These are phyloP conservation scores for Cliona cf. orientalis DNA, from an alignment of 37 sponge, comb jelly and placozoan species.

Conservation along the genomic window DNA sequence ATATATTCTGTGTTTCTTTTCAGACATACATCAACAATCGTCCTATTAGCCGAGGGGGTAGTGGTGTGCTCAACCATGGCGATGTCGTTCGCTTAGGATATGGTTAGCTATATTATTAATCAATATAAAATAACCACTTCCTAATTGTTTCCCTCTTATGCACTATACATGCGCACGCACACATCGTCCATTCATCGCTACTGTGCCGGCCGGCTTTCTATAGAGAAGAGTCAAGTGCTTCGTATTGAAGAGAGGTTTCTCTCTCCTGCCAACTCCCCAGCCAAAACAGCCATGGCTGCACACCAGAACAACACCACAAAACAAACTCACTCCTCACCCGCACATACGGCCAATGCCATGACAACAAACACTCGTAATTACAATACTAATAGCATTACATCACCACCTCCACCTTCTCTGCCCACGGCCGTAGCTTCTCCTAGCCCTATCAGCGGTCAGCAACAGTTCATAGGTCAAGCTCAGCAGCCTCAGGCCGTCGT, in stretches of 20 bases:
- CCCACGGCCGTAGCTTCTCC: neutral
- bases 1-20: neutral
- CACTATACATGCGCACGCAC: too few relatives aligned
- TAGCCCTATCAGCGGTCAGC: too few relatives aligned
- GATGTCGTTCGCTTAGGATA: conserved; percentile 50
- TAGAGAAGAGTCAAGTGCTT: conserved; percentile 38
- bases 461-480: too few relatives aligned
- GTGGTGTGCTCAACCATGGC: conserved; percentile 9
- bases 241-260: conserved; percentile 14
- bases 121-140: too few relatives aligned
- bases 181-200: neutral
- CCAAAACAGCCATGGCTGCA: neutral
- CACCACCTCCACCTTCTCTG: neutral
- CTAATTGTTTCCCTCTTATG: too few relatives aligned
- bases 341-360: neutral
- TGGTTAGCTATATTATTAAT: conserved; percentile 15
- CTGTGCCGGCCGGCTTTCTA: too few relatives aligned
- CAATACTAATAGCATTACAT: neutral
- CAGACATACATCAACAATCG: conserved; percentile 50
- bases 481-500: too few relatives aligned
- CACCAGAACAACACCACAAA: neutral
- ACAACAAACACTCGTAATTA: neutral
- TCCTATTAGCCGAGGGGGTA: conserved; percentile 10
- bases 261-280: neutral
- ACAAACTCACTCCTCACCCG: neutral